These are phyloP conservation scores for Steromphala cineraria DNA, from an alignment of 2,888 invertebrate species.

Conservation along the genomic window DNA sequence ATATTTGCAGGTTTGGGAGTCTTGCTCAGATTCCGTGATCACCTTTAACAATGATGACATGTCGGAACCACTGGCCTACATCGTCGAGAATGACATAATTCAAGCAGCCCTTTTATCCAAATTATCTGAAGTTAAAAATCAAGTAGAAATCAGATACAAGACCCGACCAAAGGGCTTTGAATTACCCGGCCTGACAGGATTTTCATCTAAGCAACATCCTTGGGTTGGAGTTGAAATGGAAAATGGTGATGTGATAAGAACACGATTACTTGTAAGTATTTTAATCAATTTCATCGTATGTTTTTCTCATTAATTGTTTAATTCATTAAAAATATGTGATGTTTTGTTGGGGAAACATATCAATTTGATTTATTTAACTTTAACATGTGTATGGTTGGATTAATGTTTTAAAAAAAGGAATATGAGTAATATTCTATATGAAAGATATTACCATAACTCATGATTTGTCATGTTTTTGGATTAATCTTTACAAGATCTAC, in stretches of 20 bases:
- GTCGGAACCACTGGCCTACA: constrained; percentile 87
- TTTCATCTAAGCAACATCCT: constrained; percentile 46
- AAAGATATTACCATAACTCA: no score
- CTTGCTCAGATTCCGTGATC: constrained; percentile 90
- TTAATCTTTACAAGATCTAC: no score
- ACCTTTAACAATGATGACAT: constrained; percentile 87
- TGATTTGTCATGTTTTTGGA: no score
- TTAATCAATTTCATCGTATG: not conserved
- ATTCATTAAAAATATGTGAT: no score
- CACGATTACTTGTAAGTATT: constrained; percentile 75
- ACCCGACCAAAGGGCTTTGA: constrained; percentile 80
- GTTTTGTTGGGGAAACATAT: no score
- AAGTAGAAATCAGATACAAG: constrained; percentile 83
- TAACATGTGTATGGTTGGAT: no score
- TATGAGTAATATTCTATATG: no score
- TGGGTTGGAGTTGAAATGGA: constrained; percentile 72
- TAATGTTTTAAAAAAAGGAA: no score
- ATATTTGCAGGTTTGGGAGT: constrained; percentile 93
- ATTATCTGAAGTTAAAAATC: constrained; percentile 78
- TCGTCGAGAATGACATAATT: constrained; percentile 95
- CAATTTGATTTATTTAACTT: no score
- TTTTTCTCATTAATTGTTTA: not conserved
- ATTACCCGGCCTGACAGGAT: constrained; percentile 35
- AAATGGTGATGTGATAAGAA: constrained; percentile 73
- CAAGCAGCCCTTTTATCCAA: constrained; percentile 80